A percentile compares a stretch with the other conserved stretches of the same genome.
Evolutionary conservation across 2,888 invertebrate species (phyloP).

Genomic region (Lamellibrachia columna): DNA sequence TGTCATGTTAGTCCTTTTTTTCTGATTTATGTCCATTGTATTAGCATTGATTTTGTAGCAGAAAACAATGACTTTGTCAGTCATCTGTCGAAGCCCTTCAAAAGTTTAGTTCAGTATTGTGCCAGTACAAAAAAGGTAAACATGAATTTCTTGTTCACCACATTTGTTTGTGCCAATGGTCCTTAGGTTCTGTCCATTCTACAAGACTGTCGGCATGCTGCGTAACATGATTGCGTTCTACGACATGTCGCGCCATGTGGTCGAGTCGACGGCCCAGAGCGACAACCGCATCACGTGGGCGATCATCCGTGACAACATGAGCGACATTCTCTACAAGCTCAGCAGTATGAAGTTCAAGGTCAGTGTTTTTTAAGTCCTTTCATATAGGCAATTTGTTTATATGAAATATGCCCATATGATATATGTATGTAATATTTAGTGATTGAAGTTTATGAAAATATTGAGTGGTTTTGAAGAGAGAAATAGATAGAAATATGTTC

Average conservation of each 20-base stretch:
- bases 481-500: not conserved
- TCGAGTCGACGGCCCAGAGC: slow-evolving; percentile 97
- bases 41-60: too few species aligned
- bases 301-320: slow-evolving; percentile 96
- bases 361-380: not conserved
- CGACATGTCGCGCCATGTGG: slow-evolving; percentile 96
- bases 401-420: too few species aligned
- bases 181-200: slow-evolving; percentile 94
- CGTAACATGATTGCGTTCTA: slow-evolving; percentile 98
- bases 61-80: too few species aligned
- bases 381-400: too few species aligned
- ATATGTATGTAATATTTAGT: too few species aligned
- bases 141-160: not conserved
- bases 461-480: not conserved
- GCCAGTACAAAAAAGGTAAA: not conserved
- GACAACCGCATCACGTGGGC: slow-evolving; percentile 99
- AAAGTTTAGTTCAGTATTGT: too few species aligned
- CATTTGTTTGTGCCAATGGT: not conserved
- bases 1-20: too few species aligned
- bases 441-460: not conserved
- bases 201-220: slow-evolving; percentile 99
- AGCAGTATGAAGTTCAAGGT: slow-evolving; percentile 99
- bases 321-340: slow-evolving; percentile 91
- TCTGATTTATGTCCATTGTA: too few species aligned
- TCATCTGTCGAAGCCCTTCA: too few species aligned